A percentile compares a stretch with the other conserved stretches of the same genome.
These are phyloP conservation scores for Promerops cafer DNA, from an alignment of 2,113 vertebrate genomes.

Conservation along the genomic window DNA sequence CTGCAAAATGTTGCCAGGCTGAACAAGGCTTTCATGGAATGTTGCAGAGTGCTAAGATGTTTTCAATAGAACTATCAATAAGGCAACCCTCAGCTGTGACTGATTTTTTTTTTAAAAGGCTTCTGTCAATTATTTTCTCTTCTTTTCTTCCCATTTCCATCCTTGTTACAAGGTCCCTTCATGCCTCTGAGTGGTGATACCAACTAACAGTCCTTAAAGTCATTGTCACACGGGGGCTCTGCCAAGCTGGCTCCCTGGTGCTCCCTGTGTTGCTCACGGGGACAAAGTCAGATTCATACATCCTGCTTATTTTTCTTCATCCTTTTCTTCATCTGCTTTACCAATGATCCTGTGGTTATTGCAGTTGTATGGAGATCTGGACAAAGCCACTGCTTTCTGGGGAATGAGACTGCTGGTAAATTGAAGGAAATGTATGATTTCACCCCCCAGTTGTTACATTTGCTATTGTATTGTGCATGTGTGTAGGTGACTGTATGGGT, in stretches of 20 bases:
- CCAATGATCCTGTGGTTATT: neutral
- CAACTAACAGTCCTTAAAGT: neutral
- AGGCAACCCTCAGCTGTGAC: neutral
- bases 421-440: neutral
- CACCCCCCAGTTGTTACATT: neutral
- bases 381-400: neutral
- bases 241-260: neutral
- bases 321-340: neutral
- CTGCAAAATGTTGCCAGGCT: neutral
- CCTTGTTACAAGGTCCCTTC: neutral
- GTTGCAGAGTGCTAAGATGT: fast-evolving
- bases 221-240: neutral
- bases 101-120: neutral
- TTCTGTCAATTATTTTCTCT: neutral
- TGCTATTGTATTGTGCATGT: neutral
- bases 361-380: neutral
- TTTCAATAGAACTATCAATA: neutral
- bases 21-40: neutral
- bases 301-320: neutral
- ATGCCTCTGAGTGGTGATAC: neutral
- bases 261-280: neutral
- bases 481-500: neutral
- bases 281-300: neutral
- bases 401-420: neutral
- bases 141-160: neutral